A percentile compares a stretch with the other conserved stretches of the same genome.
phyloP scores from a whole-genome alignment of 2,113 vertebrate species.

The Oenanthe oenanthe region DNA sequence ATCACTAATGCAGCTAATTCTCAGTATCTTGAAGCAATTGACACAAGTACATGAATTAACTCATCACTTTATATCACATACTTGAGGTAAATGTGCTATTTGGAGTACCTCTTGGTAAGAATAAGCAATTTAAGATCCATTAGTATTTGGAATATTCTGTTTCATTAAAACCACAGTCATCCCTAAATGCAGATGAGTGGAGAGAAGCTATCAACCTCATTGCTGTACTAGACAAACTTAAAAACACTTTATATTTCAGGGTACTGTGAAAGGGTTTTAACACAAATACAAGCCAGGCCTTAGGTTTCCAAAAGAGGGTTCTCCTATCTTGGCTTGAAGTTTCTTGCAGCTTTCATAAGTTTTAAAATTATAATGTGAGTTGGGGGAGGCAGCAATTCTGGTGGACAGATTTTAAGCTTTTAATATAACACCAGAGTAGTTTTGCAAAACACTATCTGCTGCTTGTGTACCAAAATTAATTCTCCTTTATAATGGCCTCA shows the following conservation, averaged over 20 bases:
- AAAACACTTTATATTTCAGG: not conserved
- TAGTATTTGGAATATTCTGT: constrained; percentile 64
- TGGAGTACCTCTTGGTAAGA: constrained; percentile 69
- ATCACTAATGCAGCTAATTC: constrained; percentile 57
- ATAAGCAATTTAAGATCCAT: constrained; percentile 71
- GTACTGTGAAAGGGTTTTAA: not conserved
- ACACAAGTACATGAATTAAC: constrained; percentile 65
- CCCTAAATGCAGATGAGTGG: constrained; percentile 39
- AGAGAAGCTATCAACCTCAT: constrained; percentile 12
- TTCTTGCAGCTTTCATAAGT: not conserved
- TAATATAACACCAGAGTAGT: not conserved
- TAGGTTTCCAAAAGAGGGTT: not conserved
- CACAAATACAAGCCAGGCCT: not conserved
- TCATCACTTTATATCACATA: constrained; percentile 52
- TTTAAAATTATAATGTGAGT: not conserved
- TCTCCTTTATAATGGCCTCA: not conserved
- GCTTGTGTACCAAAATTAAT: not conserved
- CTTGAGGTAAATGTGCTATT: constrained; percentile 61
- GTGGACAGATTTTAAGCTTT: not conserved
- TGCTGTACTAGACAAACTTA: constrained; percentile 14
- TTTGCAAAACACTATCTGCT: not conserved
- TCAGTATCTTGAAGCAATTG: constrained; percentile 65
- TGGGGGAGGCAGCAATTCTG: not conserved
- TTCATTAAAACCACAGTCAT: constrained; percentile 58
- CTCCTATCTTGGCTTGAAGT: not conserved